Base-by-base conservation (phyloP, 2,113 vertebrate genomes). In the Platysternon megacephalum region DNA sequence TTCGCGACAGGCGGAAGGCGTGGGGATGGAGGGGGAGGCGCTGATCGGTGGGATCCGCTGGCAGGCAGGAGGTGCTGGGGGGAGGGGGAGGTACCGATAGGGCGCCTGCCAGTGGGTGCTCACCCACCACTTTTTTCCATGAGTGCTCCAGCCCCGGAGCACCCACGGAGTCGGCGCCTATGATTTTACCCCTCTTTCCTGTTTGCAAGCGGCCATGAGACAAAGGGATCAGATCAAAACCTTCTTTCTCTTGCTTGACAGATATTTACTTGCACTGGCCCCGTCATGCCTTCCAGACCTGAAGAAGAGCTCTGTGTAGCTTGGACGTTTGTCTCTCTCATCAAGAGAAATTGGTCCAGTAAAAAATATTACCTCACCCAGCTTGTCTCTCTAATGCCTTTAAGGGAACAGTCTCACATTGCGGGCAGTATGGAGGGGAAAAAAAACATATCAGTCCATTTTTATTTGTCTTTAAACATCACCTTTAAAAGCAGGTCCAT, bases 131-230 rank as follows among this genome's bases (percentile, higher is more conserved):
- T 9, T 53, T 53, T 53, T 53, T 21, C 52, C 3, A 1, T 53
- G 52, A 21, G 52, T 53, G 52, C 52, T 53, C 21, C 52, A 53
- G 52, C 52, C 8, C 21, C 21, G 21, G 21, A 53, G 21, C 21
- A 53, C 52, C 52, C 21, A 53, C 8, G 21, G 52, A 22, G 52
- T 22, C 3, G 21, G 52, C 0, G 52, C 52, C 52, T 22, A 53
- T 53, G 52, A 82, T 86, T 87, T 94, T 32, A 39, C 91, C 93
- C 90, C 22, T 53, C 90, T 93, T 93, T 92, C 80, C 52, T 92
- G 32, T 90, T 85, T 79, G 13, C 56, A 26, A 76, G 39, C 48
- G 68, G 76, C 90, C 13, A 17, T 9, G 35, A 68, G 65, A 29
- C n/a, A 22, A 81, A 55, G 49, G 24, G 49, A 35, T 90, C 65